These are phyloP conservation scores for Dendrocincla fuliginosa DNA, from an alignment of 2,797 vertebrate genomes.

Conservation along the genomic window DNA sequence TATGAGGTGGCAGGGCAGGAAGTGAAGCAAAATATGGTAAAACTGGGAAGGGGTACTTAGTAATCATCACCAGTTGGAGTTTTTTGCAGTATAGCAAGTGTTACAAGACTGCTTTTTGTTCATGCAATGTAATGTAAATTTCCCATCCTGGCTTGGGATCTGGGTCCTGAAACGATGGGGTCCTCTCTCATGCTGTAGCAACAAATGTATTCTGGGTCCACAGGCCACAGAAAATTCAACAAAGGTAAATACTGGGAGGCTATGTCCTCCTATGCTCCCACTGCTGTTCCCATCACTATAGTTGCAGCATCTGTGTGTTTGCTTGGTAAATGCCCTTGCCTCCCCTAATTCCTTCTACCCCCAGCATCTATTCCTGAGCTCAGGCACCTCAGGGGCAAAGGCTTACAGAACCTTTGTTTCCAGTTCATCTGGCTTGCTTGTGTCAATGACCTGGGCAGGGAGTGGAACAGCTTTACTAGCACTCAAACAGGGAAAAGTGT, in stretches of 20 bases:
- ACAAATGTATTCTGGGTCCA: neutral
- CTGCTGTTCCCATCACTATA: neutral
- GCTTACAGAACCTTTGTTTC: neutral
- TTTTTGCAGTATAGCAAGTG: neutral
- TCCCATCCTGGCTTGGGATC: neutral
- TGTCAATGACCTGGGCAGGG: neutral
- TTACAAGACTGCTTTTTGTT: neutral
- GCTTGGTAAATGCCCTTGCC: neutral
- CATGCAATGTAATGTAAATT: neutral
- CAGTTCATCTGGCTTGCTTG: neutral
- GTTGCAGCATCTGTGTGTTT: neutral
- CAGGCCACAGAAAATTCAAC: neutral
- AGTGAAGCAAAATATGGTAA: neutral
- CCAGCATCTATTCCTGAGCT: neutral
- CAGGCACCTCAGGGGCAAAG: neutral
- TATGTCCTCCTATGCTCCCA: neutral
- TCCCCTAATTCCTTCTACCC: neutral
- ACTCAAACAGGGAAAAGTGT: neutral
- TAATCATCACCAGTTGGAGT: neutral
- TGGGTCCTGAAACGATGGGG: neutral
- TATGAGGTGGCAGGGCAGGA: neutral
- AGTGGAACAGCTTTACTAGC: neutral
- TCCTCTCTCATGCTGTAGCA: neutral
- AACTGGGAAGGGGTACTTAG: neutral
- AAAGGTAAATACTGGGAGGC: neutral